Percentiles rank a stretch among this genome's conserved stretches.
These are phyloP conservation scores for Tenthredo scrophulariae DNA, from an alignment of 2,888 invertebrate genomes.

Conservation along the genomic window DNA sequence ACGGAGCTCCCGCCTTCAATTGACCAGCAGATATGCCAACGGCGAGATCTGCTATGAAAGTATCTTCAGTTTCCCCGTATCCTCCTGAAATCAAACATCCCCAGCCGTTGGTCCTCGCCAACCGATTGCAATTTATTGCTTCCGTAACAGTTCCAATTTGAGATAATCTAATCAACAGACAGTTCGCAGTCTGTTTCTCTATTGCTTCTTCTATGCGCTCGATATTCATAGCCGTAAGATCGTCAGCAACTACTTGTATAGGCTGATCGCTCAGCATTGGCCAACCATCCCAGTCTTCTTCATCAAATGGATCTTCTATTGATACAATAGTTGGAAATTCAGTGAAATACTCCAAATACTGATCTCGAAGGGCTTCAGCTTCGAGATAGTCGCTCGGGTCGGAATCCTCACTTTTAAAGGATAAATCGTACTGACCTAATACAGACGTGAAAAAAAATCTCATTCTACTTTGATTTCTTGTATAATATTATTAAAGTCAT, in stretches of 20 bases:
- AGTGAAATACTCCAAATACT: conserved; percentile 66
- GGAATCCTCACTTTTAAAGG: conserved; percentile 71
- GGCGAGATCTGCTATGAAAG: conserved; percentile 72
- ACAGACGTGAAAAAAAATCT: neutral
- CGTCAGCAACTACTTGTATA: conserved; percentile 71
- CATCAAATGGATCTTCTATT: conserved; percentile 73
- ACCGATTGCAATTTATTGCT: conserved; percentile 68
- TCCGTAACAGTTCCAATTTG: conserved; percentile 73
- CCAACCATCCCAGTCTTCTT: conserved; percentile 74
- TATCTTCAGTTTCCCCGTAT: conserved; percentile 72
- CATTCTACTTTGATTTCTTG: neutral
- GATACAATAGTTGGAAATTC: conserved; percentile 70
- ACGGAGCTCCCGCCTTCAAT: conserved; percentile 73
- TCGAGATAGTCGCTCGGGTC: conserved; percentile 71
- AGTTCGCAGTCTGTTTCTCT: conserved; percentile 69
- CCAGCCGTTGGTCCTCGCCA: conserved; percentile 70
- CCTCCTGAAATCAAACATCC: conserved; percentile 67
- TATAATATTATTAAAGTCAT: neutral
- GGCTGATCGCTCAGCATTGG: conserved; percentile 65
- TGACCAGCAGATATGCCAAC: conserved; percentile 71
- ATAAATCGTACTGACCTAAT: conserved; percentile 71
- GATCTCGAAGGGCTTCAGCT: conserved; percentile 67
- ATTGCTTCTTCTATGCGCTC: conserved; percentile 71
- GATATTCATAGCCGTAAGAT: conserved; percentile 69
- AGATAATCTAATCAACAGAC: conserved; percentile 68